Percentiles rank a stretch among this genome's conserved stretches.
Evolutionary conservation across 2,113 vertebrate species (phyloP).

Genomic region (Canis aureus): DNA sequence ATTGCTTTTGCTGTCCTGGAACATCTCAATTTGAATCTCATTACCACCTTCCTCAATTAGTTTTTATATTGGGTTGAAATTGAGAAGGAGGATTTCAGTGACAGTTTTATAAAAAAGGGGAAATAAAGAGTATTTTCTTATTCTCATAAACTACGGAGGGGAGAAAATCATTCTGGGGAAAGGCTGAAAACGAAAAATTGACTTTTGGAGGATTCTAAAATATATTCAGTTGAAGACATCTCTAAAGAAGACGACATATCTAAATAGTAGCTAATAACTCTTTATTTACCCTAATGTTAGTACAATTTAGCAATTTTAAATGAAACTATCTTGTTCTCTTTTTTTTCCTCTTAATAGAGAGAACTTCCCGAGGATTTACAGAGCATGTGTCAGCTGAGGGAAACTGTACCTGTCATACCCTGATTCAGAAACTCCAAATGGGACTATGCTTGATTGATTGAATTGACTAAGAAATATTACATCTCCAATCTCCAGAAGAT

Average conservation of each 20-base stretch:
- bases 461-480: conserved; percentile 25
- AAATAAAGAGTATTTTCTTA: neutral
- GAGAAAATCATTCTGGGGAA: neutral
- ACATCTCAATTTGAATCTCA: neutral
- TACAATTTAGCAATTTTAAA: neutral
- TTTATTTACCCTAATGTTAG: neutral
- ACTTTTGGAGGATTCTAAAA: neutral
- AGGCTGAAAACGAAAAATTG: neutral
- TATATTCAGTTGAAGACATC: neutral
- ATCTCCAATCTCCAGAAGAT: neutral
- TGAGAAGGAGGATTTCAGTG: neutral
- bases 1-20: neutral
- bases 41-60: neutral
- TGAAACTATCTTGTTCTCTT: neutral
- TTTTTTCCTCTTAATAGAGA: neutral
- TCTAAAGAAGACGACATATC: neutral
- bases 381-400: neutral
- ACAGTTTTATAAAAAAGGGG: neutral
- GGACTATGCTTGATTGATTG: neutral
- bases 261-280: neutral
- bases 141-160: neutral
- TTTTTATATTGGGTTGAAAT: conserved; percentile 27
- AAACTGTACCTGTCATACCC: neutral
- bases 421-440: neutral
- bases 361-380: neutral